Evolutionary conservation across 2,797 vertebrate species (phyloP), one percentile per base, ranked within the genome.

Genomic region (Hirundo rustica): DNA sequence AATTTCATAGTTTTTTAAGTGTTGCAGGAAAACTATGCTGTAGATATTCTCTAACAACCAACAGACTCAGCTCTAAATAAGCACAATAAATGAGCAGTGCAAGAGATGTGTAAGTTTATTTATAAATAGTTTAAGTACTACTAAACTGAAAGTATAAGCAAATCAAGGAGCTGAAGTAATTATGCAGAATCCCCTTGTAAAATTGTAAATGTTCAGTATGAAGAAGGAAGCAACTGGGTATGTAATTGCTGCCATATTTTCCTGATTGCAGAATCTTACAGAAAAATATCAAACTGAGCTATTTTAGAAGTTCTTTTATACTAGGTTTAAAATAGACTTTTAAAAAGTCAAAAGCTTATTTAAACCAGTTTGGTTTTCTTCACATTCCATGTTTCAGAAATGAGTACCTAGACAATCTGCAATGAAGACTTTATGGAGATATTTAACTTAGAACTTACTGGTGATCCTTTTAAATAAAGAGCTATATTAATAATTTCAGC

Each of bases 231-330:
- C 4, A 88, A 81, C 20, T 23, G 11, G 2, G 9, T 66, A 47
- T 51, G 32, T 75, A 10, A 62, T 45, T 88, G 34, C 29, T 93
- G 79, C 30, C 54, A 80, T 53, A 38, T 66, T 96, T 95, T 70
- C 51, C 50, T 34, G 70, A 87, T 42, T 67, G 20, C 19, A 36
- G 7, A 82, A 60, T 18, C 26, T 84, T 62, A 65, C 13, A 78
- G 26, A 88, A 61, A 92, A 73, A 61, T 58, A 83, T 66, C 30
- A 91, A 72, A 86, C 14, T 51, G 34, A 85, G 26, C 11, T 54
- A 66, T 54, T 71, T 58, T 22, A 61, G 53, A 66, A 86, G 16
- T 92, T 40, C 4, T 40, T 74, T 79, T 57, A 81, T 21, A 61
- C 5, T 50, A 34, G 6, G 36, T 82, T 68, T 72, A 50, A 65